These are phyloP conservation scores for Melierax canorus DNA, from an alignment of 2,113 vertebrate species.

Conservation along the genomic window DNA sequence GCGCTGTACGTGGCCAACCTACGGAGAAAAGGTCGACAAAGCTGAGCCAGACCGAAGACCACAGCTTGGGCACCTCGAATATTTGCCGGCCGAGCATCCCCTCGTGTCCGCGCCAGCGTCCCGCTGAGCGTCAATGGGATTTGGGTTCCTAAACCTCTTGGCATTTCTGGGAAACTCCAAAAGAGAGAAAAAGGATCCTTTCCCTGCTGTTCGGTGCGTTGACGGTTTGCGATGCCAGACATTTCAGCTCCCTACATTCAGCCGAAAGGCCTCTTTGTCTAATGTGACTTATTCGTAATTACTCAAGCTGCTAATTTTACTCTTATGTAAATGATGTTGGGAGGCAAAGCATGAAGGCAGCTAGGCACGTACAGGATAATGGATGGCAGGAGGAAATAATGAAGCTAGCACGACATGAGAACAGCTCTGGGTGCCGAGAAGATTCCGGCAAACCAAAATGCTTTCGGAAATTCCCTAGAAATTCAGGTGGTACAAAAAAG, in stretches of 20 bases:
- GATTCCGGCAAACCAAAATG: not conserved
- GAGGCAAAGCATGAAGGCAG: constrained; percentile 42
- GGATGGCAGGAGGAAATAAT: constrained; percentile 22
- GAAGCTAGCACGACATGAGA: not conserved
- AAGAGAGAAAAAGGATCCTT: not conserved
- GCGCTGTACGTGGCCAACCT: not conserved
- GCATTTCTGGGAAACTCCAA: not conserved
- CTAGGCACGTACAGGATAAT: not conserved
- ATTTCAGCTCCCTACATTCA: not conserved
- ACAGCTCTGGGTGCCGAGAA: not conserved
- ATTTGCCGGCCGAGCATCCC: rapidly evolving
- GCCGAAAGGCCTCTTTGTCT: constrained; percentile 62
- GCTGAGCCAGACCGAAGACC: not conserved
- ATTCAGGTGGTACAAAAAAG: not conserved
- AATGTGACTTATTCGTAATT: constrained; percentile 62
- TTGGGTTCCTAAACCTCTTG: not conserved
- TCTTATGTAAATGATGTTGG: constrained; percentile 49
- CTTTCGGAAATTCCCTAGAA: not conserved
- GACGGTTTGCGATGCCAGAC: not conserved
- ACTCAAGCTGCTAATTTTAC: constrained; percentile 66
- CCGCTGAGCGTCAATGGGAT: rapidly evolving
- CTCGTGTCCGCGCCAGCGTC: rapidly evolving
- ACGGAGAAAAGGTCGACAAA: too few relatives aligned
- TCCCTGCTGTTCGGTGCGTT: rapidly evolving
- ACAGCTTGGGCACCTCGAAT: not conserved